A percentile compares a stretch with the other conserved stretches of the same genome.
Evolutionary conservation across 2,888 invertebrate species (phyloP).

Genomic region (Napeogenes sylphis): DNA sequence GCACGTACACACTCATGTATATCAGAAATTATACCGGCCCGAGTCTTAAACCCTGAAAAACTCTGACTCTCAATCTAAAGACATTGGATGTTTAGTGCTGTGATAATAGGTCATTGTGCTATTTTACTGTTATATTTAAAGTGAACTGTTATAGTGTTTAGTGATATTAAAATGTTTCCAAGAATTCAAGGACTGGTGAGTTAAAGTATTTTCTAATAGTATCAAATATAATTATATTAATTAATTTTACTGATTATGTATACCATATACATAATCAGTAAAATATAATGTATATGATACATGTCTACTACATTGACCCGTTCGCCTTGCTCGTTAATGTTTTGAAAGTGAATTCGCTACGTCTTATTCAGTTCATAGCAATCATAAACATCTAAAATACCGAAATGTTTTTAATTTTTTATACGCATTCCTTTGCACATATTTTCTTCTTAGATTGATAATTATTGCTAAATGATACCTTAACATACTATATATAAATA

Average conservation of each 20-base stretch:
- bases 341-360: conserved; percentile 14
- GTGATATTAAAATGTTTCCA: conserved; percentile 60
- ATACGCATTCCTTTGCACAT: background rate
- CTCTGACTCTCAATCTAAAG: conserved; percentile 37
- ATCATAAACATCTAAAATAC: background rate
- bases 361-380: conserved; percentile 2
- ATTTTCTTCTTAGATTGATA: background rate
- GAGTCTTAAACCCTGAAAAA: conserved; percentile 37
- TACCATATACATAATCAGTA: no score
- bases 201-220: conserved; percentile 25
- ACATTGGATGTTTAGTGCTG: conserved; percentile 42
- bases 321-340: conserved; percentile 19
- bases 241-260: background rate
- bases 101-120: conserved; percentile 48
- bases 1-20: conserved; percentile 42
- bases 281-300: background rate
- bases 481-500: no score
- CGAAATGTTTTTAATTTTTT: conserved; percentile 2
- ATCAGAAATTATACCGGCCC: conserved; percentile 30
- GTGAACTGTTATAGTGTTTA: conserved; percentile 41
- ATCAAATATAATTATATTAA: conserved; percentile 2
- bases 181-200: conserved; percentile 73
- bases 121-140: conserved; percentile 34
- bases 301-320: conserved; percentile 9
- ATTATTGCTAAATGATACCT: no score